Base-by-base conservation (phyloP, 2,888 invertebrate genomes). In the Calliopum simillimum region DNA sequence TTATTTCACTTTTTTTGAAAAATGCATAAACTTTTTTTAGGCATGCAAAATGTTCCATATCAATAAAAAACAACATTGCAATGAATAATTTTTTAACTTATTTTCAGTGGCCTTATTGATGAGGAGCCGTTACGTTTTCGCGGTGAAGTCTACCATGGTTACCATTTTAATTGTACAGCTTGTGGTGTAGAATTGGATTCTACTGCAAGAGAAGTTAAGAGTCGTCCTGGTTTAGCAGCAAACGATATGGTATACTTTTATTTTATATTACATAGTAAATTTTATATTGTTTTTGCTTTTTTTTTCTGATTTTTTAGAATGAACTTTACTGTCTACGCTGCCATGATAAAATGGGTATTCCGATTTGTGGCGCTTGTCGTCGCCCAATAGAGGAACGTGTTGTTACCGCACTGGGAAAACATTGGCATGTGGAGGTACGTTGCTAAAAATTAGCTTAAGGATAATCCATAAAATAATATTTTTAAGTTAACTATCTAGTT, bases 261-360 rank as follows among this genome's bases (percentile, higher is more conserved):
- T 16, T 49, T 49, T 13, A 49, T 6, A 49, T 19, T 1, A 19
- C 6, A 11, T 14, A 21, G 16, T 53, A 11, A 55, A 43, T 12
- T 8, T 16, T 12, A 25, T 43, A 14, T 55, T 64, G 19, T 47
- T 11, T 44, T 13, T 51, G 46, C 53, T 65, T 53, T 66, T 19
- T 41, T 33, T 12, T 4, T 44, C 49, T 49, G 49, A 58, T 73
- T 87, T 86, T 13, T 59, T 81, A 93, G 94, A 96, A 96, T 84
- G 98, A 99, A 81, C 88, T 99, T 68, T 99, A 98, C 87, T 99
- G 99, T 84, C 89, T 99, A 76, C 92, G 99, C 68, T 99, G 99
- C 84, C 98, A 99, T 84, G 99, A 99, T 87, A 98, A 99, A 88
- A 99, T 99, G 98, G 99, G 99, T 41, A 98, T 99, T 75, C 99